phyloP scores from a whole-genome alignment of 2,888 invertebrate species.

The Meandrusa payeni region DNA sequence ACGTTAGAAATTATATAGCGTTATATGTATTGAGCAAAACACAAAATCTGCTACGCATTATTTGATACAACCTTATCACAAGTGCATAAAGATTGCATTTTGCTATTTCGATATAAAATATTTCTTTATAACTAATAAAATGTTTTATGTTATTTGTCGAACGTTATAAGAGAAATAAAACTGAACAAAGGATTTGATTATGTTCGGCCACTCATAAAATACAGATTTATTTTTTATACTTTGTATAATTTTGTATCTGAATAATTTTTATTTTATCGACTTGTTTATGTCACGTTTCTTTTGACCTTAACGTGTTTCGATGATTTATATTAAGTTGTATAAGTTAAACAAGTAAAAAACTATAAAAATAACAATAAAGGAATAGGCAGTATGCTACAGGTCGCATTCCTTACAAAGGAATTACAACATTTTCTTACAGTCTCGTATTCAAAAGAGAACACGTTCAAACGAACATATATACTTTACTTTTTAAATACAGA shows the following conservation, averaged over 20 bases:
- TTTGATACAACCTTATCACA: too few species aligned
- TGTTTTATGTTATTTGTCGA: constrained; percentile 1
- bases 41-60: too few species aligned
- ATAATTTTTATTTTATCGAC: constrained; percentile 20
- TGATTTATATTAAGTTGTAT: not conserved
- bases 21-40: too few species aligned
- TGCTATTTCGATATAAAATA: constrained; percentile 4
- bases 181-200: constrained; percentile 2
- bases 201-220: constrained; percentile 2
- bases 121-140: not conserved
- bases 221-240: constrained; percentile 12
- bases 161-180: constrained; percentile 3
- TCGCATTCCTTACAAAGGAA: too few species aligned
- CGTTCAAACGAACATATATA: too few species aligned
- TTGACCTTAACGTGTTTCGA: constrained; percentile 21
- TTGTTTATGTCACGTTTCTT: constrained; percentile 14
- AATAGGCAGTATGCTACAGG: too few species aligned
- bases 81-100: too few species aligned
- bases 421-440: too few species aligned
- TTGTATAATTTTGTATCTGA: constrained; percentile 1
- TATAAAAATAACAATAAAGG: too few species aligned
- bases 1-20: too few species aligned
- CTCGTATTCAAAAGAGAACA: too few species aligned
- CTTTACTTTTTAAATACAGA: too few species aligned
- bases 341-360: not conserved